Conservation (phyloP, 2,797 vertebrate species). For the Phataginus tetradactyla region DNA sequence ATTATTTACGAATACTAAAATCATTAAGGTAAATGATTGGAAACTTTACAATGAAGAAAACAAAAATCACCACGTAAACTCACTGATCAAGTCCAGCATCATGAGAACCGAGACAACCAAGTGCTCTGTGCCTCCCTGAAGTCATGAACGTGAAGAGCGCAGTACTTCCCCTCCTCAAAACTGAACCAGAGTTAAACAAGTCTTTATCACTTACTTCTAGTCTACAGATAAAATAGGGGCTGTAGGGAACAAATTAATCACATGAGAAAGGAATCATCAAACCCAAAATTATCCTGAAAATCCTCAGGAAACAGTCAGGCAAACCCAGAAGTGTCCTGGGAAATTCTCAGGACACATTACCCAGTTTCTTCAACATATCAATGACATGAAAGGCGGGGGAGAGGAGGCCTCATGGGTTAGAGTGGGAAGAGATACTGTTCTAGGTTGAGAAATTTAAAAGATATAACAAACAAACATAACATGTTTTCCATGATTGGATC, state of each 20-base stretch:
- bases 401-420: accelerated
- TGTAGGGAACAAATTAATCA: not conserved
- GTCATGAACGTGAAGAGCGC: not conserved
- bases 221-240: not conserved
- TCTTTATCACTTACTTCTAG: not conserved
- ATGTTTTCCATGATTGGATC: not conserved
- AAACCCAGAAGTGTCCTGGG: not conserved
- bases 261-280: not conserved
- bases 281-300: not conserved
- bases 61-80: not conserved
- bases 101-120: not conserved
- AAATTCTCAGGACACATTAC: not conserved
- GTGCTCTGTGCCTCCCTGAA: not conserved
- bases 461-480: not conserved
- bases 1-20: not conserved
- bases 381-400: not conserved
- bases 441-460: not conserved
- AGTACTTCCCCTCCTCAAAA: not conserved
- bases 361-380: not conserved
- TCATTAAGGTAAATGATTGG: not conserved
- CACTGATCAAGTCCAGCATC: not conserved
- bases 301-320: not conserved
- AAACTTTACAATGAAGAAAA: not conserved
- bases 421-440: not conserved
- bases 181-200: not conserved